Base-by-base conservation (phyloP, 2,797 vertebrate genomes). In the Xerus rutilus region DNA sequence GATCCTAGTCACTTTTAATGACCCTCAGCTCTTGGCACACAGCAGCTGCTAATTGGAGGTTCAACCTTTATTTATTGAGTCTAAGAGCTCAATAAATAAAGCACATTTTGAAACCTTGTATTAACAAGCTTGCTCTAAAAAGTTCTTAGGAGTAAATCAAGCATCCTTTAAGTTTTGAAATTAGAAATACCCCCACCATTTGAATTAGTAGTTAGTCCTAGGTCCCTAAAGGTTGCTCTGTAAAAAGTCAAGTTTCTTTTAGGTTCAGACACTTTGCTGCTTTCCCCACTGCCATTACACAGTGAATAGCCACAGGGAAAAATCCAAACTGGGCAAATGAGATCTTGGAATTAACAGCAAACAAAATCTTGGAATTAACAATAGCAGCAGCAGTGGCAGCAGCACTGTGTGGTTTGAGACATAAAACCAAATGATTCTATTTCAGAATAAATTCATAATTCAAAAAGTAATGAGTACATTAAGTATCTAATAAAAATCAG, bases 361-460 rank as follows among this genome's bases (percentile, higher is more conserved):
- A 62, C 18, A 57, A 57, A 7, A 18, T 57, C 54, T 57, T 57
- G 54, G 54, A 57, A 57, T 57, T 57, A 57, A 57, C 18, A 57
- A 57, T 21, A 57, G 54, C 54, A 57, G 7, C 49, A 52, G 49
- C 14, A 52, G 45, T 10, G 9, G 45, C 45, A 28, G 49, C 21
- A 74, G 57, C 9, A 28, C 1, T 15, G 84, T 65, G 84, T 65
- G 76, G 64, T 62, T 28, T 86, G 92, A 92, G 70, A 85, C 15
- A 45, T 8, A 93, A 97, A 95, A 67, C 28, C n/a, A 95, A 95
- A 78, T 45, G 11, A 93, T 39, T 86, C 62, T 76, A 76, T n/a
- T 93, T 90, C 62, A 78, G 73, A 93, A 92, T 85, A 88, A 49
- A 96, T 30, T 35, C 57, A 76, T 18, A 86, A 88, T 73, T 88